Evolutionary conservation across 1,140 invertebrate genomes (phyloP).

Genomic region (Dufourea novaeangliae): DNA sequence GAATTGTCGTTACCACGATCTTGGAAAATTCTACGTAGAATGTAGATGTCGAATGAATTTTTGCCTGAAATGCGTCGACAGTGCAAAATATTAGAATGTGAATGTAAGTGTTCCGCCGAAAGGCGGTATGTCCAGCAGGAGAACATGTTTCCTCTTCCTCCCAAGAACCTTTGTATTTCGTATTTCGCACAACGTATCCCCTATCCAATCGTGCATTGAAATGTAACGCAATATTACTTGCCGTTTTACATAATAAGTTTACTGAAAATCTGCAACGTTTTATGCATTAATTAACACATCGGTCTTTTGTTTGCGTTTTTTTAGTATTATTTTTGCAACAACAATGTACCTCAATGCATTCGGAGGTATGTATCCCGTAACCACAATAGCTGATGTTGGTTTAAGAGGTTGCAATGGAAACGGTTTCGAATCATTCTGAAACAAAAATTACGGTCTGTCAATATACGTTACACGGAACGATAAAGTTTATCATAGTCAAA

Average conservation of each 20-base stretch:
- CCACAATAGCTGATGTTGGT: constrained; percentile 73
- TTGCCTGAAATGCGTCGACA: constrained; percentile 74
- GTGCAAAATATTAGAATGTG: constrained; percentile 78
- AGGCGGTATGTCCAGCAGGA: constrained; percentile 66
- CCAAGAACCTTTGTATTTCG: constrained; percentile 84
- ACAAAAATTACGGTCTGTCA: constrained; percentile 12
- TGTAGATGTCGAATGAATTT: background rate
- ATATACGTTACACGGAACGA: too few species aligned
- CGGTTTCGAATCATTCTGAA: constrained; percentile 68
- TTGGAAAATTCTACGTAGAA: background rate
- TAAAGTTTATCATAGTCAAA: too few species aligned
- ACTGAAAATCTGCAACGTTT: constrained; percentile 83
- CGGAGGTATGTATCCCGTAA: constrained; percentile 76
- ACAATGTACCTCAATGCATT: constrained; percentile 54
- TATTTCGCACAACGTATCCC: constrained; percentile 90
- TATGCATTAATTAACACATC: background rate
- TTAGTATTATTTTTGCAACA: background rate
- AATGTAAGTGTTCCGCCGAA: constrained; percentile 72
- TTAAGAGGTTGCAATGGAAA: constrained; percentile 67
- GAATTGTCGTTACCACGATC: background rate
- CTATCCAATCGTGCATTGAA: constrained; percentile 89
- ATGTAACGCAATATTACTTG: constrained; percentile 88
- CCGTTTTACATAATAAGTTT: constrained; percentile 83
- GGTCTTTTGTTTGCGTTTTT: background rate
- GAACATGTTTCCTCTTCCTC: constrained; percentile 87